phyloP scores from a whole-genome alignment of 1,140 invertebrate genomes.

The Aphelinus atriplicis region DNA sequence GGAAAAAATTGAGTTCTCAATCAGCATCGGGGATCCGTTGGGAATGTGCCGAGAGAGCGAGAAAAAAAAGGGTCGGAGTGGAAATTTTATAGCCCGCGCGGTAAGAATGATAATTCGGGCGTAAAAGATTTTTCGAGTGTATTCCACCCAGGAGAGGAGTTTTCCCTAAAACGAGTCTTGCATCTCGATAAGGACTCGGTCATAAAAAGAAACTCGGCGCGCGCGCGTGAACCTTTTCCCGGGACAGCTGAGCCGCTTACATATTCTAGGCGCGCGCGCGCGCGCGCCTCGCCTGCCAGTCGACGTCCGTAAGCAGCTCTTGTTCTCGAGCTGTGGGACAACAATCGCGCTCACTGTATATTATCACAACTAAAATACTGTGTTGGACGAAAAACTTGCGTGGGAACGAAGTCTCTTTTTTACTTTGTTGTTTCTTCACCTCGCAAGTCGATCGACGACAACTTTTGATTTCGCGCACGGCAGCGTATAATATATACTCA shows the following conservation, averaged over 20 bases:
- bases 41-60: not conserved
- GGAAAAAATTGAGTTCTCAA: no score
- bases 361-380: constrained; percentile 26
- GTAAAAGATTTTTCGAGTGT: constrained; percentile 34
- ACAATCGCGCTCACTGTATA: constrained; percentile 29
- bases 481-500: no score
- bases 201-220: constrained; percentile 30
- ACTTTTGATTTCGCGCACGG: no score
- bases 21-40: no score
- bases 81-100: constrained; percentile 29
- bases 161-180: constrained; percentile 39
- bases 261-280: constrained; percentile 34
- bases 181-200: constrained; percentile 37
- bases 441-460: no score
- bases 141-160: constrained; percentile 25
- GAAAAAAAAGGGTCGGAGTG: constrained; percentile 12
- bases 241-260: constrained; percentile 20
- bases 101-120: constrained; percentile 30
- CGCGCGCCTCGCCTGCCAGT: no score
- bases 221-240: constrained; percentile 23
- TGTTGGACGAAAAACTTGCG: constrained; percentile 7
- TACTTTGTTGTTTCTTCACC: not conserved
- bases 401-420: constrained; percentile 1
- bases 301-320: constrained; percentile 24
- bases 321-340: not conserved